These are phyloP conservation scores for Drosophila infuscata DNA, from an alignment of 2,888 invertebrate species.

Conservation along the genomic window DNA sequence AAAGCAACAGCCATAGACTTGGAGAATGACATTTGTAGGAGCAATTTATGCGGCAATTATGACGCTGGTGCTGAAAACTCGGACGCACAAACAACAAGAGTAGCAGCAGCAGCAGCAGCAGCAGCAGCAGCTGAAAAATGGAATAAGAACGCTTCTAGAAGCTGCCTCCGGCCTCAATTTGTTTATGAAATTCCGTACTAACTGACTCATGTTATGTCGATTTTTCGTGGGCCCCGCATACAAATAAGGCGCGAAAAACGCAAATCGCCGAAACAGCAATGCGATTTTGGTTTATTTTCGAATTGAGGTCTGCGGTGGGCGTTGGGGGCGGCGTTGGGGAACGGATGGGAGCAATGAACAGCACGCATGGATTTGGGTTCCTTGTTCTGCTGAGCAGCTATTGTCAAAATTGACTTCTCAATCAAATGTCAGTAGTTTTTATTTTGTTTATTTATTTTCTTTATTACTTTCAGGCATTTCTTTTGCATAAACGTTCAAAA, in stretches of 20 bases:
- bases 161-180: conserved; percentile 51
- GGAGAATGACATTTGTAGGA: conserved; percentile 58
- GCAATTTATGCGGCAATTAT: conserved; percentile 73
- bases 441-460: conserved; percentile 1
- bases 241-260: conserved; percentile 78
- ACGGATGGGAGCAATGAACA: conserved; percentile 45
- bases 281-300: conserved; percentile 59
- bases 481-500: conserved; percentile 28
- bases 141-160: conserved; percentile 41
- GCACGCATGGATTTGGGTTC: conserved; percentile 19
- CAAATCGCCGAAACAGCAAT: conserved; percentile 25
- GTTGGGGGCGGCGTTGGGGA: conserved; percentile 1
- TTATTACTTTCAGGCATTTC: conserved; percentile 22
- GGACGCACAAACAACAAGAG: conserved; percentile 13
- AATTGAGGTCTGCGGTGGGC: conserved; percentile 50
- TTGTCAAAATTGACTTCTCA: conserved; percentile 28
- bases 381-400: conserved; percentile 11
- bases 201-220: conserved; percentile 59
- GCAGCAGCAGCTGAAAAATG: conserved; percentile 29
- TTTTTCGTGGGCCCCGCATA: conserved; percentile 37
- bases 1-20: conserved; percentile 39
- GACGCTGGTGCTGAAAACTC: conserved; percentile 48
- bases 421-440: conserved; percentile 27
- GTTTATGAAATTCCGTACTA: conserved; percentile 71
- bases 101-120: conserved; percentile 12